Conservation (phyloP, 1,140 invertebrate genomes). For the Brachionus rotundiformis region DNA sequence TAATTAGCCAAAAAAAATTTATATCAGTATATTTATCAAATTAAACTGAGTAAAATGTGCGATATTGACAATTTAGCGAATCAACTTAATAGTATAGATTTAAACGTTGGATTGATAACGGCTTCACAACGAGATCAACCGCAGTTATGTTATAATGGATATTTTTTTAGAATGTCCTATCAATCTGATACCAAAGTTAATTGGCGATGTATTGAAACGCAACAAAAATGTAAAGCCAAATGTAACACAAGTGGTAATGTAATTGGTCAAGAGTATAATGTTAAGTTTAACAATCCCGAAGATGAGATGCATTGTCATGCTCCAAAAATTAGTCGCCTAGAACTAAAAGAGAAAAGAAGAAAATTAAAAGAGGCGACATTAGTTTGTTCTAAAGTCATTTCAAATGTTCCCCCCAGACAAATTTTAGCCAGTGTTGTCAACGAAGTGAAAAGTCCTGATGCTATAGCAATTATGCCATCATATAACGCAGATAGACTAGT, state of each 20-base stretch:
- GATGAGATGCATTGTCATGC: neutral
- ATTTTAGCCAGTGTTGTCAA: slow-evolving; percentile 18
- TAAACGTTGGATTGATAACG: too few relatives aligned
- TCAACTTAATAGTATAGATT: too few relatives aligned
- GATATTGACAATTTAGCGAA: too few relatives aligned
- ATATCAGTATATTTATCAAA: too few relatives aligned
- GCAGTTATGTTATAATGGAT: too few relatives aligned
- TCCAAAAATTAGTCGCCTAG: neutral
- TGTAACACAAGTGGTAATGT: neutral
- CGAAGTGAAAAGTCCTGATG: neutral
- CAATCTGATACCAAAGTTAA: too few relatives aligned
- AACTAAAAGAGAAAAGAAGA: slow-evolving; percentile 5
- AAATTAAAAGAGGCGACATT: neutral
- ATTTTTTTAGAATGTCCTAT: too few relatives aligned
- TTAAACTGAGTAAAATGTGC: too few relatives aligned
- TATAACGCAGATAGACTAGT: neutral
- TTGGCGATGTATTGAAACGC: neutral
- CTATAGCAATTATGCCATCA: neutral
- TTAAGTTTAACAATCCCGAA: neutral
- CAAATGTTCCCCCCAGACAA: neutral
- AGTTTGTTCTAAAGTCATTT: slow-evolving; percentile 14
- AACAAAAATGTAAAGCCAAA: neutral
- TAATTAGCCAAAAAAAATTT: too few relatives aligned
- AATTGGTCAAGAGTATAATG: neutral
- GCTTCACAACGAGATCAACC: too few relatives aligned